A percentile compares a stretch with the other conserved stretches of the same genome.
Conservation (phyloP, 2,113 vertebrate species). For the Mormyrus iriodes region DNA sequence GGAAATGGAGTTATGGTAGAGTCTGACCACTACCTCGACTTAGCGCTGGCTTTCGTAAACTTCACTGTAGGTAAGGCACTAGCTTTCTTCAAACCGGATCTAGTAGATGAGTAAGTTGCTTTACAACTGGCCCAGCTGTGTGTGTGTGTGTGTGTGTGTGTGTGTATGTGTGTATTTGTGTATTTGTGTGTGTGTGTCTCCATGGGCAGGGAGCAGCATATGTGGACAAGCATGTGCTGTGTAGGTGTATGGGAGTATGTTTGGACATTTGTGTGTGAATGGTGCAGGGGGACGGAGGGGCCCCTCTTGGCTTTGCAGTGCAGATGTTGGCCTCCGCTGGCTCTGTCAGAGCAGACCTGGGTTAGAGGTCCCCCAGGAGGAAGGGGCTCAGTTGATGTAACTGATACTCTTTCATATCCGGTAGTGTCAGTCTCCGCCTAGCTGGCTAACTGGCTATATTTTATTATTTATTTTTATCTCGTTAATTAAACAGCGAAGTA, state of each 20-base stretch:
- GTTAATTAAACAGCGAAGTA: constrained; percentile 57
- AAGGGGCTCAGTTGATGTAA: constrained; percentile 62
- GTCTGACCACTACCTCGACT: constrained; percentile 83
- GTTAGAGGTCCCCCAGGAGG: constrained; percentile 39
- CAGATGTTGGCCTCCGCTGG: constrained; percentile 47
- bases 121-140: neutral
- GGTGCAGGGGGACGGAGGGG: constrained; percentile 31
- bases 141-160: neutral
- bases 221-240: too few relatives aligned
- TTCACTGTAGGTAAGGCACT: constrained; percentile 70
- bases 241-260: neutral
- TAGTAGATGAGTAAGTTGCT: neutral
- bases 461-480: neutral
- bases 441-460: neutral
- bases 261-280: neutral
- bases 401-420: constrained; percentile 63
- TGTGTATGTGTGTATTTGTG: neutral
- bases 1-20: constrained; percentile 85
- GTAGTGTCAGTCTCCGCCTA: constrained; percentile 54
- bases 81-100: neutral
- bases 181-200: neutral
- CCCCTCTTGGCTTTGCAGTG: constrained; percentile 53
- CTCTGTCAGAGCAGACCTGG: constrained; percentile 42
- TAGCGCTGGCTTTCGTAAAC: constrained; percentile 74
- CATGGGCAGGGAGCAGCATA: too few relatives aligned